Evolutionary conservation across 2,797 vertebrate genomes (phyloP), one percentile per base, ranked within the genome.

Genomic region (Halcyon leucocephala): DNA sequence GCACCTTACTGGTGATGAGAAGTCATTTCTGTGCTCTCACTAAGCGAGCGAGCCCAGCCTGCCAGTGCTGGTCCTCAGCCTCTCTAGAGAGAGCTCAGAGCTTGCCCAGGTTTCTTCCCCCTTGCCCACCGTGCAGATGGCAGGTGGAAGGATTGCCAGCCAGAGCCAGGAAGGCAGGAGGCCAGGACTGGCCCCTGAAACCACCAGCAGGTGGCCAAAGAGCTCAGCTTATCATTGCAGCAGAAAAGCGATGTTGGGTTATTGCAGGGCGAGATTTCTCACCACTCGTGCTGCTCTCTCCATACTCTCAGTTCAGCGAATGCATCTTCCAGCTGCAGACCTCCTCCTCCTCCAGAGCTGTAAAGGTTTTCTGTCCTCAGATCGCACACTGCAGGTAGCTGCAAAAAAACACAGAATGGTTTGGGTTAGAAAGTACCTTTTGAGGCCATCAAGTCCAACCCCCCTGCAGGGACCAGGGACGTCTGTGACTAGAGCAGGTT

Each of bases 241-340:
- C n/a, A 61, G 62, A 70, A 84, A 82, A 46, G 1, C 7, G 60
- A 71, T 2, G 44, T n/a, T 12, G 4, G 14, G 67, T 48, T 46
- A 81, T 4, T 4, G 29, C 73, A 41, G 0, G 2, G 29, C 48
- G 35, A 35, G 61, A 71, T 17, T 13, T 37, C 97, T 97, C 95
- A 98, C 96, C 95, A 46, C 58, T 81, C 66, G 41, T 72, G 91
- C 71, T 94, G 96, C 19, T 96, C 88, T 39, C 39, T 95, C 96
- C 41, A 12, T 55, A 52, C 65, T 51, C n/a, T 89, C 54, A 93
- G 90, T 39, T 94, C 89, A 37, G 96, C 76, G 74, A 89, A 90
- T 35, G 65, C 65, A 37, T 95, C 93, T 22, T 88, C 86, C 14
- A 61, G 90, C 37, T 73, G 94, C 82, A 86, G 70, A 64, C 51